phyloP scores from a whole-genome alignment of 2,797 vertebrate genomes.

The Botia kubotai region DNA sequence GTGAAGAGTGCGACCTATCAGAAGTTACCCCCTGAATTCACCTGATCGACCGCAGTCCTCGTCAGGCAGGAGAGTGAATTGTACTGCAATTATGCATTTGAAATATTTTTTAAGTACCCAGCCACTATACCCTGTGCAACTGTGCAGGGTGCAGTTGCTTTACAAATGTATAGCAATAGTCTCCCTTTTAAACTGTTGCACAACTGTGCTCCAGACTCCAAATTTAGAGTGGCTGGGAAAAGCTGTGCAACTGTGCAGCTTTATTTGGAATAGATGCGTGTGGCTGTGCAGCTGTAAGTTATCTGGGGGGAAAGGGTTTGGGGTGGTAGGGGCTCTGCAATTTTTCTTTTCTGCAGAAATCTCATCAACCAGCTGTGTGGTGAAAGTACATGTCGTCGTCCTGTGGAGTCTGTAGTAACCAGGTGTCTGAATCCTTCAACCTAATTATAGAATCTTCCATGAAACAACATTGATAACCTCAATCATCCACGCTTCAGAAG shows the following conservation, averaged over 20 bases:
- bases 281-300: conserved; percentile 64
- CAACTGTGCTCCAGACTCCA: conserved; percentile 69
- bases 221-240: conserved; percentile 67
- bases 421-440: conserved; percentile 67
- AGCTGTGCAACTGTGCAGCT: conserved; percentile 78
- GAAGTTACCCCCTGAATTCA: conserved; percentile 69
- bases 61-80: conserved; percentile 65
- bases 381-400: conserved; percentile 70
- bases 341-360: conserved; percentile 78
- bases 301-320: conserved; percentile 57
- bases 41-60: conserved; percentile 66
- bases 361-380: conserved; percentile 65
- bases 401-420: conserved; percentile 76
- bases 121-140: conserved; percentile 74
- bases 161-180: conserved; percentile 51
- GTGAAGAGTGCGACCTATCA: conserved; percentile 72
- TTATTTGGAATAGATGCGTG: conserved; percentile 69
- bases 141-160: conserved; percentile 69
- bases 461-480: conserved; percentile 69
- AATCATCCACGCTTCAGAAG: conserved; percentile 74
- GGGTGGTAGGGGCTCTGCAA: conserved; percentile 71
- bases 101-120: conserved; percentile 61
- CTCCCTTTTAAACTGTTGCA: conserved; percentile 22
- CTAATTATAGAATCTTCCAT: conserved; percentile 62
- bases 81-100: conserved; percentile 56